Evolutionary conservation across 2,113 vertebrate species (phyloP), one percentile per base, ranked within the genome.

Genomic region (Corvus hawaiiensis): DNA sequence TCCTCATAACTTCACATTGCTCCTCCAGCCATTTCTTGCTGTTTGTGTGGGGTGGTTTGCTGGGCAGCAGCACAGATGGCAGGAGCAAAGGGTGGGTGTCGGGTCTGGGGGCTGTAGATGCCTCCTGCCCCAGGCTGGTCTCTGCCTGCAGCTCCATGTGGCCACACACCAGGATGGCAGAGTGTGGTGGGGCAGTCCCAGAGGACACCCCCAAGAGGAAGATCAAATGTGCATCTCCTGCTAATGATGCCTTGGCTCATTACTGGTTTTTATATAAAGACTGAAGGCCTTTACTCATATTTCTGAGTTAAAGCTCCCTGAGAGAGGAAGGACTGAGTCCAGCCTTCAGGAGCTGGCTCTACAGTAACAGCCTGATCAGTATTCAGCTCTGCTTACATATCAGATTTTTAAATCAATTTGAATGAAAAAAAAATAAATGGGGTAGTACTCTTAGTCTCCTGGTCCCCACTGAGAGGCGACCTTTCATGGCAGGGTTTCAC

Each of bases 161-260:
- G 61, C 51, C 39, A 13, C 24, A 13, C 1, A 0, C 10, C 2
- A 0, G 33, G 16, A 16, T 10, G 13, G 37, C 55, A 87, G 13
- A 1, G 0, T 8, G 35, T 2, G 0, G 8, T 26, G 41, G 33
- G 48, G 46, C 11, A 15, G 49, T 37, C 61, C 33, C 35, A 71
- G 16, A n/a, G 71, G 41, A 49, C 62, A 49, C 16, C 3, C 12
- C 51, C 55, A n/a, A 44, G 54, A 39, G 7, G 10, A 21, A 66
- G 4, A 74, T 14, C 23, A 17, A 56, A n/a, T 54, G 5, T 48
- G 16, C n/a, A 3, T 28, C 58, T 89, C 15, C 55, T 33, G 32
- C 14, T 80, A 55, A 84, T 3, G 28, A 55, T 26, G 30, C 7
- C 10, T 88, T 84, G 37, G 14, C 46, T 86, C 11, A 1, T 75